These are phyloP conservation scores for Aegithalos caudatus DNA, from an alignment of 2,113 vertebrate genomes.

Conservation along the genomic window DNA sequence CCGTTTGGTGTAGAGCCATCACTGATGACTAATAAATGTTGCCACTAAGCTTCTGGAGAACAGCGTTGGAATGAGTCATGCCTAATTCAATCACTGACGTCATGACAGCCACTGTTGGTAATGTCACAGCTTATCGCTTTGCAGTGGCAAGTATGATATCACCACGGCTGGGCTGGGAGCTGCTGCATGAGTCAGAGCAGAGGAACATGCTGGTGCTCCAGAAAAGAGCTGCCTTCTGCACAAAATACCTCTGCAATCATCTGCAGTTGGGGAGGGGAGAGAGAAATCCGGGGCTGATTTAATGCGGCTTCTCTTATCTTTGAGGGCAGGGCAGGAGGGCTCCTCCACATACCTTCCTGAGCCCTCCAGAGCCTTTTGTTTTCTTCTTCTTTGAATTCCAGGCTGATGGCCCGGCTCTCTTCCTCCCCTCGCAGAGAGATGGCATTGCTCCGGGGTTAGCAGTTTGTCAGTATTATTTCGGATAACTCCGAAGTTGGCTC, in stretches of 20 bases:
- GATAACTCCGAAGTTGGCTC: slow-evolving; percentile 1
- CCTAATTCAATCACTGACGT: slow-evolving; percentile 46
- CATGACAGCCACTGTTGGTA: slow-evolving; percentile 52
- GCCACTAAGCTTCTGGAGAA: slow-evolving; percentile 44
- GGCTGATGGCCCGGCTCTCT: neutral
- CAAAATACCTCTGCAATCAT: slow-evolving; percentile 54
- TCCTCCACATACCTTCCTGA: slow-evolving; percentile 35
- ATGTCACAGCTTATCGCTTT: slow-evolving; percentile 50
- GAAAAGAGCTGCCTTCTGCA: slow-evolving; percentile 21
- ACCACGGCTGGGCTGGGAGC: neutral
- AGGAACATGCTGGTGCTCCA: slow-evolving; percentile 12
- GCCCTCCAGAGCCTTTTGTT: slow-evolving; percentile 44
- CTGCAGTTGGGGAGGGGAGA: neutral
- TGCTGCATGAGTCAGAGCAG: slow-evolving; percentile 34
- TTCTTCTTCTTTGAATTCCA: slow-evolving; percentile 42
- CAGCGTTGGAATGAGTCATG: slow-evolving; percentile 21
- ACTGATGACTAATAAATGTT: slow-evolving; percentile 32
- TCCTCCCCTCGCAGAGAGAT: neutral
- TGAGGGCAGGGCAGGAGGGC: slow-evolving; percentile 12
- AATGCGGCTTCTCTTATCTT: slow-evolving; percentile 43
- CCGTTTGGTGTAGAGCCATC: neutral
- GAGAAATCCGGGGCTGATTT: slow-evolving; percentile 1
- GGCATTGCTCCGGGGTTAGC: slow-evolving; percentile 25
- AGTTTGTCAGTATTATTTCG: slow-evolving; percentile 44
- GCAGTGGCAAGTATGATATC: slow-evolving; percentile 40